Evolutionary conservation across 2,888 invertebrate genomes (phyloP), one percentile per base, ranked within the genome.

Genomic region (Sisyra nigra): DNA sequence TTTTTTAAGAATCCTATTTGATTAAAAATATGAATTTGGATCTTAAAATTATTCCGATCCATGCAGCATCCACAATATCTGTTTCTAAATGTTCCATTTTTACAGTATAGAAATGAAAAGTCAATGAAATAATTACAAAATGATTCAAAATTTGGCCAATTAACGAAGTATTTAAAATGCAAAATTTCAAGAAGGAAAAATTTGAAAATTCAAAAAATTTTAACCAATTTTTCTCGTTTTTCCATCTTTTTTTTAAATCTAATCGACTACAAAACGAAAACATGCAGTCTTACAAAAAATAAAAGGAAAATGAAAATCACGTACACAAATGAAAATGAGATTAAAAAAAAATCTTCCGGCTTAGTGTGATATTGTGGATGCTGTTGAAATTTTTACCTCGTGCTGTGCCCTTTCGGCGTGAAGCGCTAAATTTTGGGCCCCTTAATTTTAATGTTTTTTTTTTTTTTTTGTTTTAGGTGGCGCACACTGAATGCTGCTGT

Each of bases 401-500:
- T 24, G 24, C 24, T 24, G 24, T 24, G 24, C 24, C 24, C 24
- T 18, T 13, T 37, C 37, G 19, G 17, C 37, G 37, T 37, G 37
- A 37, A 19, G 37, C 37, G 37, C 33, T 37, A 18, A 11, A 37
- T 19, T 2, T 18, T 9, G 19, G 18, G 17, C 11, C 17, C 6
- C 19, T 17, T 37, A 19, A 17, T 15, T 2, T 15, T 15, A 37
- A 24, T 24, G 24, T 24, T 24, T 24, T 5, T 9, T 6, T 3
- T 33, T 15, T 24, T 3, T 24, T 24, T 24, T 5, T 9, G 6
- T 3, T 33, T 15, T 37, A 19, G 14, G 3, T 18, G 37, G 60
- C 59, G 57, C 56, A 55, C 40, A 58, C 44, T 45, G 44, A 46
- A 49, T 45, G 49, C 44, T 45, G 47, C 45, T 41, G 58, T 15